Evolutionary conservation across 35 echinoderm and acorn worm genomes (phyloP).

Genomic region (Heliocidaris erythrogramma): DNA sequence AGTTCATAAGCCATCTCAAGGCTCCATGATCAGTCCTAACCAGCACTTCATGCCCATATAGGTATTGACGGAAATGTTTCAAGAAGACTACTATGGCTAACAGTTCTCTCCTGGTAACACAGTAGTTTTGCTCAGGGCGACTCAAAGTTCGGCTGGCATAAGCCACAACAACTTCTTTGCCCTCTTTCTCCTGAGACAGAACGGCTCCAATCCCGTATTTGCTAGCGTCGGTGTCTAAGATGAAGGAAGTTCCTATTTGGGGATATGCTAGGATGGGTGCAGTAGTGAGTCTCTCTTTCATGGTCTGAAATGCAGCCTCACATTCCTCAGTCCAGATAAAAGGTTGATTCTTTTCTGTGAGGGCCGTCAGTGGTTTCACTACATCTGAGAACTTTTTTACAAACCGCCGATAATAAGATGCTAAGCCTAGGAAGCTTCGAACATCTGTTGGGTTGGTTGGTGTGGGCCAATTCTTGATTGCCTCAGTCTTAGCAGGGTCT

Average conservation of each 20-base stretch:
- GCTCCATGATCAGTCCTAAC: no score
- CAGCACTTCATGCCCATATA: no score
- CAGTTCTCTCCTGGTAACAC: conserved; percentile 58
- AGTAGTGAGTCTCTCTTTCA: not conserved
- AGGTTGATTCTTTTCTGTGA: not conserved
- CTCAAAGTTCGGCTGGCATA: conserved; percentile 43
- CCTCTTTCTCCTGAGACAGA: conserved; percentile 31
- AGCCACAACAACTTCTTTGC: conserved; percentile 32
- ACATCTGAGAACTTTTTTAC: not conserved
- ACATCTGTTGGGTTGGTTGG: not conserved
- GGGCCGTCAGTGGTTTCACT: not conserved
- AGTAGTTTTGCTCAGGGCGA: conserved; percentile 37
- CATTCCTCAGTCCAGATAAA: not conserved
- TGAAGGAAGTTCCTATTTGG: not conserved
- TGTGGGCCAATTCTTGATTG: not conserved
- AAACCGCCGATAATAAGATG: not conserved
- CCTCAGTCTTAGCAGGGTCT: not conserved
- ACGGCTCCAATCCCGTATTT: no score
- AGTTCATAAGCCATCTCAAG: no score
- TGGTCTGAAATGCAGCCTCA: not conserved
- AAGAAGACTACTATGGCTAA: conserved; percentile 47
- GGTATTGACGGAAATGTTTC: conserved; percentile 42
- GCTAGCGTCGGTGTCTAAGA: conserved; percentile 69
- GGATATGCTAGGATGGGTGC: conserved; percentile 33
- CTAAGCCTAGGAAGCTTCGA: not conserved